phyloP scores from a whole-genome alignment of 1,140 invertebrate species.

The Drosophila serrata region DNA sequence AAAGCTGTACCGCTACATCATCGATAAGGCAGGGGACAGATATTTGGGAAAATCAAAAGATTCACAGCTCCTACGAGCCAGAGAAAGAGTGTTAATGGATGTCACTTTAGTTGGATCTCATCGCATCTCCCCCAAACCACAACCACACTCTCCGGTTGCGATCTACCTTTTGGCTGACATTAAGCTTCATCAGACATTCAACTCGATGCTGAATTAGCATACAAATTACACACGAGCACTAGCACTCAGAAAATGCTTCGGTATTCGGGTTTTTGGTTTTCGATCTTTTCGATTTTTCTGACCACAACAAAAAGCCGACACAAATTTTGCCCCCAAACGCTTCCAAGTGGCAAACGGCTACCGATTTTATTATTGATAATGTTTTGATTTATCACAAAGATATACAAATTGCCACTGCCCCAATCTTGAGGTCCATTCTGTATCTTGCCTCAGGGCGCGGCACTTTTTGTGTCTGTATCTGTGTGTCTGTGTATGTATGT shows the following conservation, averaged over 20 bases:
- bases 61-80: conserved; percentile 64
- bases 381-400: conserved; percentile 82
- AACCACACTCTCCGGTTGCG: background rate
- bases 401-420: conserved; percentile 75
- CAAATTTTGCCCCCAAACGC: conserved; percentile 55
- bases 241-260: conserved; percentile 66
- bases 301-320: conserved; percentile 77
- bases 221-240: conserved; percentile 78
- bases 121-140: background rate
- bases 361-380: conserved; percentile 84
- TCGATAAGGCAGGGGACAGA: conserved; percentile 52
- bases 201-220: conserved; percentile 73
- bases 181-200: conserved; percentile 78
- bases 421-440: conserved; percentile 30
- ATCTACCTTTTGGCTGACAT: conserved; percentile 49
- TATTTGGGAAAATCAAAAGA: conserved; percentile 72
- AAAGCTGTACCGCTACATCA: conserved; percentile 59
- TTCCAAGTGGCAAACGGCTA: conserved; percentile 80
- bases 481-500: conserved; percentile 1
- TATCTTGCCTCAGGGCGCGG: conserved; percentile 59
- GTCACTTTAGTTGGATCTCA: conserved; percentile 67
- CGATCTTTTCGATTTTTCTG: conserved; percentile 25
- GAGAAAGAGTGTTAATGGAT: conserved; percentile 77
- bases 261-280: conserved; percentile 25
- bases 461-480: conserved; percentile 28